Evolutionary conservation across 2,888 invertebrate genomes (phyloP).

Genomic region (Hanleya hanleyi): DNA sequence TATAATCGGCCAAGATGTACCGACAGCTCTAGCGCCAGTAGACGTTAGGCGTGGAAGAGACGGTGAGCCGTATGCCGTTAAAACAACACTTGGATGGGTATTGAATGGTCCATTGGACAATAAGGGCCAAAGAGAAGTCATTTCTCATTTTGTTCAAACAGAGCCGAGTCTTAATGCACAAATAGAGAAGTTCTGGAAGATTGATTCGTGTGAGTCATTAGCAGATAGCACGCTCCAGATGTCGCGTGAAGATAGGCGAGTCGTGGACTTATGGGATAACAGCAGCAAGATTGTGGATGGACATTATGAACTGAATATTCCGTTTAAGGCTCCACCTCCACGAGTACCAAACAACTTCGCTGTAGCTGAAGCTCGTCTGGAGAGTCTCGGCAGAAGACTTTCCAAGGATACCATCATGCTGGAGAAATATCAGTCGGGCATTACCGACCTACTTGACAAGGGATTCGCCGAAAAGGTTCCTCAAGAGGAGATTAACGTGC

Average conservation of each 20-base stretch:
- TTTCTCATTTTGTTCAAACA: too few relatives aligned
- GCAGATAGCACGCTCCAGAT: constrained; percentile 88
- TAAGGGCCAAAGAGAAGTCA: too few relatives aligned
- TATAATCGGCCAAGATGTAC: too few relatives aligned
- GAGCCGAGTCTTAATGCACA: too few relatives aligned
- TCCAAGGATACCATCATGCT: background rate
- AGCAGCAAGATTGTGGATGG: background rate
- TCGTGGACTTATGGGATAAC: constrained; percentile 13
- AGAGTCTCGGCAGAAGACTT: background rate
- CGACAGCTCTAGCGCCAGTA: too few relatives aligned
- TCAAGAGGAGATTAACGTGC: too few relatives aligned
- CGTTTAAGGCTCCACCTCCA: too few relatives aligned
- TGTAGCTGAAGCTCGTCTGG: background rate
- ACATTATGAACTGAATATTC: constrained; percentile 20
- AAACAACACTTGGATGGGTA: constrained; percentile 25
- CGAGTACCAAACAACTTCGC: constrained; percentile 1
- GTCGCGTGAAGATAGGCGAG: constrained; percentile 80
- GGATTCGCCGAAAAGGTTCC: too few relatives aligned
- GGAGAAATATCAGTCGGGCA: background rate
- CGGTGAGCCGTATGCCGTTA: constrained; percentile 21
- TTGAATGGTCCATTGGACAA: constrained; percentile 17
- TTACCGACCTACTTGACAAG: background rate
- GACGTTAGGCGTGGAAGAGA: too few relatives aligned
- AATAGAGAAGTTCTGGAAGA: constrained; percentile 78
- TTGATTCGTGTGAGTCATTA: constrained; percentile 40